phyloP scores from a whole-genome alignment of 2,888 invertebrate species.

The Heliothis peltigera region DNA sequence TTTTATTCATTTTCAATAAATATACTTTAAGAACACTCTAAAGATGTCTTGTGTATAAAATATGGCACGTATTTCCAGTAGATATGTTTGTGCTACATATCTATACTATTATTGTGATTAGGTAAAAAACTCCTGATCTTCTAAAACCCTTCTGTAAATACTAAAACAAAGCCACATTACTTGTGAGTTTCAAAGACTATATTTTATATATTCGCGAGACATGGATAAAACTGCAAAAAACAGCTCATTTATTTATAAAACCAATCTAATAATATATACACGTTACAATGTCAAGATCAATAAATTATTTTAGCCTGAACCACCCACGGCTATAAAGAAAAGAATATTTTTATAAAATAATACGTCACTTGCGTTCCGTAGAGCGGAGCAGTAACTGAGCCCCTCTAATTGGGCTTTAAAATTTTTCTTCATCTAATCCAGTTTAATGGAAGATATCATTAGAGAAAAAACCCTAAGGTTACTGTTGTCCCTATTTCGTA shows the following conservation, averaged over 20 bases:
- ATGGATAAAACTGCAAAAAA: too few species aligned
- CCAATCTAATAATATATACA: background rate
- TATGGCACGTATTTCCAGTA: too few species aligned
- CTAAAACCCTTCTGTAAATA: too few species aligned
- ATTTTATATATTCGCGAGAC: too few species aligned
- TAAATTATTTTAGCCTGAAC: background rate
- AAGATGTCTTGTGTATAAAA: too few species aligned
- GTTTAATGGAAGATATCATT: slow-evolving; percentile 34
- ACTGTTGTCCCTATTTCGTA: background rate
- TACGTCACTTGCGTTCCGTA: background rate
- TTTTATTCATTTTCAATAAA: too few species aligned
- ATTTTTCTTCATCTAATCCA: slow-evolving; percentile 24
- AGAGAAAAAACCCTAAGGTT: background rate
- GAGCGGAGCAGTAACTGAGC: slow-evolving; percentile 5
- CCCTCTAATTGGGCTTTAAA: slow-evolving; percentile 37
- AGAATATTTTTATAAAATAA: slow-evolving; percentile 7
- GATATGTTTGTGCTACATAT: too few species aligned
- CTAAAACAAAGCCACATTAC: too few species aligned
- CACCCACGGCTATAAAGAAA: slow-evolving; percentile 2
- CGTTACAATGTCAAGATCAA: background rate
- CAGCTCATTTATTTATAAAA: background rate
- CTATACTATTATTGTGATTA: too few species aligned
- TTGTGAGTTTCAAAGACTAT: too few species aligned
- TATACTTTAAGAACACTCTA: too few species aligned
- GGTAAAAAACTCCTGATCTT: too few species aligned